These are phyloP conservation scores for Babyrousa celebensis DNA, from an alignment of 2,797 vertebrate species.

Conservation along the genomic window DNA sequence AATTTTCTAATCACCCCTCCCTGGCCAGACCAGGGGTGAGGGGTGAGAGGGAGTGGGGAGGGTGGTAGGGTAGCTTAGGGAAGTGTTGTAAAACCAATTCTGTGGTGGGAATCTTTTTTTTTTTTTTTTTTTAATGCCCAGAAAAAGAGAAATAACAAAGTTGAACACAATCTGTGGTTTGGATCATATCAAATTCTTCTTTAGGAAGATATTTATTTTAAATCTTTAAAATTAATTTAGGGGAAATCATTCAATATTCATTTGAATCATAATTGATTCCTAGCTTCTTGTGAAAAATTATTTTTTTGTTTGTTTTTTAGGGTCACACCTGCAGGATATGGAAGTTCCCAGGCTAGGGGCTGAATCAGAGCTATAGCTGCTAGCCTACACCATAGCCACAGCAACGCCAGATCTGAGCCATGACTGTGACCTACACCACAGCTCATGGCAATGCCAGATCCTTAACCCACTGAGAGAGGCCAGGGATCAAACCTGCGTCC, in stretches of 20 bases:
- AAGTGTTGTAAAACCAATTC: not conserved
- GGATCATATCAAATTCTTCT: not conserved
- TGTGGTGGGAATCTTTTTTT: not conserved
- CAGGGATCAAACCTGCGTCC: too few species aligned
- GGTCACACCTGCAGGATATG: too few species aligned
- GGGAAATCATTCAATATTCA: not conserved
- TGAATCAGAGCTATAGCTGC: too few species aligned
- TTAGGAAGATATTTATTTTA: conserved; percentile 34
- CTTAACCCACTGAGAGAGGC: too few species aligned
- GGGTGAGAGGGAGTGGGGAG: not conserved
- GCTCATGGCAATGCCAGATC: too few species aligned
- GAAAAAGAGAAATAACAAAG: conserved; percentile 14
- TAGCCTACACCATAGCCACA: too few species aligned
- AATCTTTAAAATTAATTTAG: conserved; percentile 26
- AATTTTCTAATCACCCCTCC: not conserved
- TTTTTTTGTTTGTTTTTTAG: too few species aligned
- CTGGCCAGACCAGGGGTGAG: not conserved
- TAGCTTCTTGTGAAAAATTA: not conserved
- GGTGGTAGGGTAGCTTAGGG: too few species aligned
- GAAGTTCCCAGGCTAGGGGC: too few species aligned
- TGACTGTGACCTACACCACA: too few species aligned
- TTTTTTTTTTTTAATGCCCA: not conserved
- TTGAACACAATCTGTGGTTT: not conserved
- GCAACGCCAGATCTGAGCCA: too few species aligned
- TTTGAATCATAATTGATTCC: not conserved